These are phyloP conservation scores for Onychorhynchus coronatus DNA, from an alignment of 2,113 vertebrate species.

Conservation along the genomic window DNA sequence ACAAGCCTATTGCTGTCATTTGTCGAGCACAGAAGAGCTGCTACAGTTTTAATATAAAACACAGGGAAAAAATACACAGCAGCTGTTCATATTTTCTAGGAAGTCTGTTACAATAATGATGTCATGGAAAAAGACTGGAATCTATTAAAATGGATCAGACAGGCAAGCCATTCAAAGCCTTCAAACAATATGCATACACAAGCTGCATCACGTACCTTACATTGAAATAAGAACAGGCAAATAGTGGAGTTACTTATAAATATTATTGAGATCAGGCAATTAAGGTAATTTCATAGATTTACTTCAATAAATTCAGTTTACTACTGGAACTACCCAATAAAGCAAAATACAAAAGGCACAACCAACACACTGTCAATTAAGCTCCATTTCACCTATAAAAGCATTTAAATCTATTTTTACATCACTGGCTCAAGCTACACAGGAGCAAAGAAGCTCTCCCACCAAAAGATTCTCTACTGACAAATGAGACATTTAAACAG, in stretches of 20 bases:
- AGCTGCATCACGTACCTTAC: constrained; percentile 33
- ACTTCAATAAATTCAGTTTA: constrained; percentile 31
- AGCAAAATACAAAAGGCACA: constrained; percentile 8
- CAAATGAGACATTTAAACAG: background rate
- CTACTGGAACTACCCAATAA: background rate
- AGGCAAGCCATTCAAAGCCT: constrained; percentile 64
- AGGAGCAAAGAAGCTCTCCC: background rate
- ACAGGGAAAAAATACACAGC: constrained; percentile 60
- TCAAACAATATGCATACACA: constrained; percentile 51
- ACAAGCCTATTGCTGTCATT: constrained; percentile 42
- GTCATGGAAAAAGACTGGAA: constrained; percentile 75
- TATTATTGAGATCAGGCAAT: constrained; percentile 16
- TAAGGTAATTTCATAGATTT: constrained; percentile 16
- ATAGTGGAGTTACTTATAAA: constrained; percentile 13
- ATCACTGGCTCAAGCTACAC: background rate
- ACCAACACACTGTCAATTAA: background rate
- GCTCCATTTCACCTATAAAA: constrained; percentile 15
- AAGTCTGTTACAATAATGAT: constrained; percentile 72
- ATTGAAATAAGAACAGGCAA: constrained; percentile 26
- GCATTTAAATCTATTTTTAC: background rate
- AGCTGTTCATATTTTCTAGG: constrained; percentile 72
- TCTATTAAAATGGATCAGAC: constrained; percentile 66
- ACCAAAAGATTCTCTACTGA: background rate
- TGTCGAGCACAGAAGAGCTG: constrained; percentile 57
- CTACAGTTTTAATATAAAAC: constrained; percentile 70